phyloP scores from a whole-genome alignment of 1,140 invertebrate species.

The Drosophila varians region DNA sequence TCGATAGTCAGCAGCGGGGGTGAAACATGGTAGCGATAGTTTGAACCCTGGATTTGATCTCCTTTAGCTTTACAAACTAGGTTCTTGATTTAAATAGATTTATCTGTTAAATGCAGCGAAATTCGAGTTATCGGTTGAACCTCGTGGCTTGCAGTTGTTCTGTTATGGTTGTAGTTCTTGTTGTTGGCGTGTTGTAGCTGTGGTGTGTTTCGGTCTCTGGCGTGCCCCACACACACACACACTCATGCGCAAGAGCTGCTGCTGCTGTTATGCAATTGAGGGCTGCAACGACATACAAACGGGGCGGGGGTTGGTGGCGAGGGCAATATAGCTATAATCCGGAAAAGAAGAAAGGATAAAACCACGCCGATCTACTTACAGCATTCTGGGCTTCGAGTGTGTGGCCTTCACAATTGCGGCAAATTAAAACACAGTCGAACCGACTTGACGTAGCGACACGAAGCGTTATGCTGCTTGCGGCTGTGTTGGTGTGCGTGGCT shows the following conservation, averaged over 20 bases:
- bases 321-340: slow-evolving; percentile 1
- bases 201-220: slow-evolving; percentile 71
- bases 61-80: slow-evolving; percentile 3
- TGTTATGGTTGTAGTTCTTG: slow-evolving; percentile 7
- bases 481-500: slow-evolving; percentile 33
- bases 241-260: slow-evolving; percentile 69
- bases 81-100: slow-evolving; percentile 5
- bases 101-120: slow-evolving; percentile 27
- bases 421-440: slow-evolving; percentile 66
- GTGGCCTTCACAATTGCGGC: slow-evolving; percentile 40
- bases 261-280: slow-evolving; percentile 78
- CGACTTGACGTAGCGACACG: slow-evolving; percentile 71
- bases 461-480: slow-evolving; percentile 53
- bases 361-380: slow-evolving; percentile 47
- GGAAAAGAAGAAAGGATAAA: not conserved
- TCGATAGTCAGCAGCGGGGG: slow-evolving; percentile 44
- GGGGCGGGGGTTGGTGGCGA: slow-evolving; percentile 7
- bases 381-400: slow-evolving; percentile 54
- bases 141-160: not conserved
- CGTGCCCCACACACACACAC: slow-evolving; percentile 68
- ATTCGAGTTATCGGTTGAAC: not conserved
- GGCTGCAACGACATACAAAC: slow-evolving; percentile 64
- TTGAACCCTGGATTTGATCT: slow-evolving; percentile 22
- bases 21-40: slow-evolving; percentile 24
- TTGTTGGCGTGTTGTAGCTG: slow-evolving; percentile 42